phyloP scores from a whole-genome alignment of 2,113 vertebrate species.

The Otocyon megalotis region DNA sequence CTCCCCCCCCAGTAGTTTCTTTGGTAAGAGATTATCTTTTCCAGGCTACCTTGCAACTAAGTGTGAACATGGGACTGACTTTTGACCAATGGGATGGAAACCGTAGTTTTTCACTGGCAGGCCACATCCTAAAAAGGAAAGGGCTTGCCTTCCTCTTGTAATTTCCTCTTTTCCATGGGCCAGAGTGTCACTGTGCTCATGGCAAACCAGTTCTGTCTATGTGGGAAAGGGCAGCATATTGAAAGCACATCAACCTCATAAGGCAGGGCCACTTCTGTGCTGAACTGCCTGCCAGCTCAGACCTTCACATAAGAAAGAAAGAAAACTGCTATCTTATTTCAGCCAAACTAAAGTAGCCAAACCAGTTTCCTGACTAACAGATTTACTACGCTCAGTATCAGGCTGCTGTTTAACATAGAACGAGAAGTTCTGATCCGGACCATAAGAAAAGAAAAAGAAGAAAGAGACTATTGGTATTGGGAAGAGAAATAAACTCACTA shows the following conservation, averaged over 20 bases:
- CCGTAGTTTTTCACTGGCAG: background rate
- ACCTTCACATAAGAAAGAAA: background rate
- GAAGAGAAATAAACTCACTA: background rate
- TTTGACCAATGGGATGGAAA: background rate
- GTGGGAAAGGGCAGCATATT: background rate
- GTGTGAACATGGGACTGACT: background rate
- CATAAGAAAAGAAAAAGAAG: background rate
- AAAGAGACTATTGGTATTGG: background rate
- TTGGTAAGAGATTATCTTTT: background rate
- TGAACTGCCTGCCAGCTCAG: background rate
- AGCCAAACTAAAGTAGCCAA: background rate
- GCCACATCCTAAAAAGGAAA: background rate
- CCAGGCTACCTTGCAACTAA: background rate
- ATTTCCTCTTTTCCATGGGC: background rate
- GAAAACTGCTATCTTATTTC: background rate
- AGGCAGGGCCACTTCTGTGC: background rate
- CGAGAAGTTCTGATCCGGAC: background rate
- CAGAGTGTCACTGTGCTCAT: background rate
- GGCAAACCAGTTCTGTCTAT: background rate
- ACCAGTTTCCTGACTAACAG: background rate
- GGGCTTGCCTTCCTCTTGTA: background rate
- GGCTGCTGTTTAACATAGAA: background rate
- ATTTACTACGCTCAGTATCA: background rate
- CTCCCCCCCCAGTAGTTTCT: background rate
- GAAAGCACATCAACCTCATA: background rate